Evolutionary conservation across 2,797 vertebrate species (phyloP).

Genomic region (Phalloptychus januarius): DNA sequence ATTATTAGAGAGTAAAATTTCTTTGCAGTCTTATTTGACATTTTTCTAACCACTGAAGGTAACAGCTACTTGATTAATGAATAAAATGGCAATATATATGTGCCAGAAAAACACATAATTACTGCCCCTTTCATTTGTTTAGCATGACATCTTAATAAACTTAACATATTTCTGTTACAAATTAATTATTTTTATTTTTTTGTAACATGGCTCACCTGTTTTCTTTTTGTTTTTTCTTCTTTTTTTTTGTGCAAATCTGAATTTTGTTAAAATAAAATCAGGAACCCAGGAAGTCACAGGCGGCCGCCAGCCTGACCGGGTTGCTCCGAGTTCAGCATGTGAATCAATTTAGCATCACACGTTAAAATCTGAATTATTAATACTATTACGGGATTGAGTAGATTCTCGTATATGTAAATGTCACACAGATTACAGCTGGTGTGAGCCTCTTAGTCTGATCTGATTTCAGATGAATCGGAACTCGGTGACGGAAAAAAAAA

Average conservation of each 20-base stretch:
- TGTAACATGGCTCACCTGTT: too few relatives aligned
- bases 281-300: constrained; percentile 16
- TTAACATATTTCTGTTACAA: too few relatives aligned
- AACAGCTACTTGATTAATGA: too few relatives aligned
- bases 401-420: constrained; percentile 77
- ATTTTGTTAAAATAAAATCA: constrained; percentile 12
- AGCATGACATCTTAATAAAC: too few relatives aligned
- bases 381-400: constrained; percentile 72
- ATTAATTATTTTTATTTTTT: too few relatives aligned
- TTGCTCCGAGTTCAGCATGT: constrained; percentile 28
- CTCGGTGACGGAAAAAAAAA: constrained; percentile 7
- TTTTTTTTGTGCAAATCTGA: not conserved
- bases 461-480: constrained; percentile 73
- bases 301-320: not conserved
- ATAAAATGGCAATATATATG: too few relatives aligned
- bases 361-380: constrained; percentile 71
- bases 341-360: constrained; percentile 56
- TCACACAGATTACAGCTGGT: constrained; percentile 72
- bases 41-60: too few relatives aligned
- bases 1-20: too few relatives aligned
- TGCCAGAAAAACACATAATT: too few relatives aligned
- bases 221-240: too few relatives aligned
- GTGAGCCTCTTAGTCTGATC: constrained; percentile 78
- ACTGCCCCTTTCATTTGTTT: too few relatives aligned
- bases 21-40: too few relatives aligned